These are phyloP conservation scores for Sciurus niger DNA, from an alignment of 2,113 vertebrate species.

Conservation along the genomic window DNA sequence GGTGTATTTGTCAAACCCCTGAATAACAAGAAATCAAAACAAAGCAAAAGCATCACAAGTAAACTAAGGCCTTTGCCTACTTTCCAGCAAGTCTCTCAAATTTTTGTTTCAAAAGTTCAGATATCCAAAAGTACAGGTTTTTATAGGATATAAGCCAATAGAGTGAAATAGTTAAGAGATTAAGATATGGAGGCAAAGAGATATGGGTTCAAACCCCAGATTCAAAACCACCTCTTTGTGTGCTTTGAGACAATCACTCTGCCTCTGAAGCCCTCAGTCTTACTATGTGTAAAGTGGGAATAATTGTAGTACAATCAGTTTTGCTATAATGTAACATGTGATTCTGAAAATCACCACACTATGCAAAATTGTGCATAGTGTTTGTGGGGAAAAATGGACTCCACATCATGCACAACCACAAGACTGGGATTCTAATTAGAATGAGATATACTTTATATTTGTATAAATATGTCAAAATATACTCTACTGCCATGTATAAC, in stretches of 20 bases:
- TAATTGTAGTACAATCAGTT: not conserved
- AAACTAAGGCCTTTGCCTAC: slow-evolving; percentile 52
- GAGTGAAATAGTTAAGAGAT: not conserved
- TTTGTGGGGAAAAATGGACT: no score
- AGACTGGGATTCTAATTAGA: no score
- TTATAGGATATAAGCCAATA: slow-evolving; percentile 26
- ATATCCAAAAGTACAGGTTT: slow-evolving; percentile 11
- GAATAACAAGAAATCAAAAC: slow-evolving; percentile 51
- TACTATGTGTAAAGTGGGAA: slow-evolving; percentile 39
- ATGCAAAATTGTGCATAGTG: not conserved
- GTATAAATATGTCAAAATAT: no score
- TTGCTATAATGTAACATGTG: not conserved
- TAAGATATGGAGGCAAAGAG: slow-evolving; percentile 24
- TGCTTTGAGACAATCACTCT: slow-evolving; percentile 1
- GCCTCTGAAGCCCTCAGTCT: slow-evolving; percentile 23
- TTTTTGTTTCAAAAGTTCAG: slow-evolving; percentile 45
- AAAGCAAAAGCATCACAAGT: slow-evolving; percentile 59
- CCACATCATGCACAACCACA: no score
- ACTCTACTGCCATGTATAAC: no score
- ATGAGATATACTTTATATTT: no score
- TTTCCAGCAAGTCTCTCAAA: not conserved
- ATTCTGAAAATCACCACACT: not conserved
- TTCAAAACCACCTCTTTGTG: not conserved
- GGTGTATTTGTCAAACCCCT: slow-evolving; percentile 48
- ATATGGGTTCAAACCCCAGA: slow-evolving; percentile 47